phyloP scores from a whole-genome alignment of 64 coral and sea anemone genomes.

The Montipora sp. region DNA sequence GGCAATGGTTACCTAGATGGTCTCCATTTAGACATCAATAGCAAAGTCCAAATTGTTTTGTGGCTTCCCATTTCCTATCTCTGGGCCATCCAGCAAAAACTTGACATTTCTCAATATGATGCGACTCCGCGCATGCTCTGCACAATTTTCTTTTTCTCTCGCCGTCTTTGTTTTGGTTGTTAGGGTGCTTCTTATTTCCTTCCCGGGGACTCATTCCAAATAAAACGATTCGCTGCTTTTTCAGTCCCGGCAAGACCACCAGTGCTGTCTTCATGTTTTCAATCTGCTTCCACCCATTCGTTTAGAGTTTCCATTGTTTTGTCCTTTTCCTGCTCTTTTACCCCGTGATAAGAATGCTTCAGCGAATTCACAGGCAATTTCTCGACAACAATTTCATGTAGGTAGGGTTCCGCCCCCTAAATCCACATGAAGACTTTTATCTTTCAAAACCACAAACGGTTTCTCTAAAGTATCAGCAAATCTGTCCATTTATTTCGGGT shows the following conservation, averaged over 20 bases:
- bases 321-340: background rate
- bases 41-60: conserved; percentile 14
- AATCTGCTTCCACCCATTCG: background rate
- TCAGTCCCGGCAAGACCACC: background rate
- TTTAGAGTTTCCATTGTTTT: background rate
- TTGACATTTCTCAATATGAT: background rate
- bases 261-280: background rate
- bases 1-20: conserved; percentile 43
- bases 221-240: background rate
- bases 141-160: background rate
- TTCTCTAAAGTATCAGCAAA: conserved; percentile 72
- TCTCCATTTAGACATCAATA: conserved; percentile 24
- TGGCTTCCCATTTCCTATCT: background rate
- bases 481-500: conserved; percentile 55
- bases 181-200: background rate
- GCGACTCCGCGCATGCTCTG: background rate
- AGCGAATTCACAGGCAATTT: conserved; percentile 38
- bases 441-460: conserved; percentile 58
- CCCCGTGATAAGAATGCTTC: background rate
- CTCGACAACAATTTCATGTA: conserved; percentile 31
- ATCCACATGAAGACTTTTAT: conserved; percentile 61
- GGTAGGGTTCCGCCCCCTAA: conserved; percentile 71
- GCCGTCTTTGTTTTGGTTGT: background rate
- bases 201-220: background rate
- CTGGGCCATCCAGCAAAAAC: background rate